A percentile compares a stretch with the other conserved stretches of the same genome.
Evolutionary conservation across 2,113 vertebrate genomes (phyloP).

Genomic region (Grus americana): DNA sequence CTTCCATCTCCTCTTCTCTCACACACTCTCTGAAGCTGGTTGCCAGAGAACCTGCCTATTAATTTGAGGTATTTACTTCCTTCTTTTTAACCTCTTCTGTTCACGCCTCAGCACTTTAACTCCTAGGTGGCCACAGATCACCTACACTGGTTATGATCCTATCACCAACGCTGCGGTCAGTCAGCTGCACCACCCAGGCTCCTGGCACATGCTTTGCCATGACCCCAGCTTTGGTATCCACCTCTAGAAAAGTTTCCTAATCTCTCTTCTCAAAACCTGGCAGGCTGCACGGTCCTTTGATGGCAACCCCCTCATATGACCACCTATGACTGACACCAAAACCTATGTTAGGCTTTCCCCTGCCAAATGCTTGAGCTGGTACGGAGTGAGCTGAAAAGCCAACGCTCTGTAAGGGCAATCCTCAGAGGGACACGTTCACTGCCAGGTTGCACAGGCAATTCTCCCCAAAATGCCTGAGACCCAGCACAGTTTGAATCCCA

Average conservation of each 20-base stretch:
- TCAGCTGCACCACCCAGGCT: background rate
- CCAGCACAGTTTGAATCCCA: background rate
- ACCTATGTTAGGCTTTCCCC: background rate
- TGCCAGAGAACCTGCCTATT: background rate
- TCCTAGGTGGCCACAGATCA: background rate
- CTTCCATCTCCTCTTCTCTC: background rate
- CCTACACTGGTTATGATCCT: fast-evolving
- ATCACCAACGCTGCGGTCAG: fast-evolving
- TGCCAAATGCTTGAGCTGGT: background rate
- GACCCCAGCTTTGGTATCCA: background rate
- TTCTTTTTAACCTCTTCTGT: background rate
- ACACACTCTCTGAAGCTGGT: background rate
- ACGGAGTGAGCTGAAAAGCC: background rate
- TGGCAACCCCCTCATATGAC: background rate
- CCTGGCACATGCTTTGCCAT: background rate
- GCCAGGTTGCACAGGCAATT: background rate
- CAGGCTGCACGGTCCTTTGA: background rate
- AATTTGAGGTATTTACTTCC: background rate
- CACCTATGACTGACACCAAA: background rate
- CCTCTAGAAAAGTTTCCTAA: background rate
- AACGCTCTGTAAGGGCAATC: background rate
- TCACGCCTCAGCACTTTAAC: background rate
- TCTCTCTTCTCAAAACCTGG: background rate
- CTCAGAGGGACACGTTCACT: background rate
- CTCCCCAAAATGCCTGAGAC: background rate